These are phyloP conservation scores for Elephantulus edwardii DNA, from an alignment of 2,113 vertebrate species.

Conservation along the genomic window DNA sequence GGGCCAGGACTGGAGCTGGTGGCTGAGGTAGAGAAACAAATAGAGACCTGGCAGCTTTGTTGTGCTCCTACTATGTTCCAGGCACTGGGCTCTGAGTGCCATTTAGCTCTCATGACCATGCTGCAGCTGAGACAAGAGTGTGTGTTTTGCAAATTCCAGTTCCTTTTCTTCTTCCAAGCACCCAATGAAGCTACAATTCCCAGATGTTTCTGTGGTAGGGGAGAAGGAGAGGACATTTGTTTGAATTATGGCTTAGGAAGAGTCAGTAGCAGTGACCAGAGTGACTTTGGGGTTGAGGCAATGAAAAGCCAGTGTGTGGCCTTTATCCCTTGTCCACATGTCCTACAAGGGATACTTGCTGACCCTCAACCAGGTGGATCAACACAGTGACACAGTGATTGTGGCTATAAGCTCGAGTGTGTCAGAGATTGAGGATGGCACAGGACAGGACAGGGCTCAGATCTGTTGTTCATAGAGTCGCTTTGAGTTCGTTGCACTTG, in stretches of 20 bases:
- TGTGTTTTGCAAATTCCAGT: not conserved
- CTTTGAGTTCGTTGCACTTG: too few species aligned
- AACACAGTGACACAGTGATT: too few species aligned
- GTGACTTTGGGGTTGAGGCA: not conserved
- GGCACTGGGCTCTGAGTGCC: not conserved
- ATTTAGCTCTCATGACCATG: not conserved
- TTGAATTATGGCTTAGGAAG: not conserved
- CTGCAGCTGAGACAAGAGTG: too few species aligned
- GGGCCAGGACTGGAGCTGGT: not conserved
- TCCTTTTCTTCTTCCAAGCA: not conserved
- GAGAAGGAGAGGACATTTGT: not conserved
- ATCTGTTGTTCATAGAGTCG: too few species aligned
- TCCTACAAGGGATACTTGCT: not conserved
- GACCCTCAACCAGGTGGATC: not conserved
- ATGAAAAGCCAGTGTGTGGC: not conserved
- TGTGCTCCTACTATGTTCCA: not conserved
- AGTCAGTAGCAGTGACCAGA: not conserved
- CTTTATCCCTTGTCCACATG: not conserved
- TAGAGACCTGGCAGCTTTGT: fast-evolving
- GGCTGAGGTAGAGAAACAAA: not conserved
- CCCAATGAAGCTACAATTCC: not conserved
- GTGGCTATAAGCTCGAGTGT: too few species aligned
- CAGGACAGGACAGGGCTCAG: too few species aligned
- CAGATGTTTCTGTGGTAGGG: not conserved
- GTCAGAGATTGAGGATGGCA: too few species aligned